phyloP scores from a whole-genome alignment of 2,888 invertebrate species.

The Bembecia ichneumoniformis region DNA sequence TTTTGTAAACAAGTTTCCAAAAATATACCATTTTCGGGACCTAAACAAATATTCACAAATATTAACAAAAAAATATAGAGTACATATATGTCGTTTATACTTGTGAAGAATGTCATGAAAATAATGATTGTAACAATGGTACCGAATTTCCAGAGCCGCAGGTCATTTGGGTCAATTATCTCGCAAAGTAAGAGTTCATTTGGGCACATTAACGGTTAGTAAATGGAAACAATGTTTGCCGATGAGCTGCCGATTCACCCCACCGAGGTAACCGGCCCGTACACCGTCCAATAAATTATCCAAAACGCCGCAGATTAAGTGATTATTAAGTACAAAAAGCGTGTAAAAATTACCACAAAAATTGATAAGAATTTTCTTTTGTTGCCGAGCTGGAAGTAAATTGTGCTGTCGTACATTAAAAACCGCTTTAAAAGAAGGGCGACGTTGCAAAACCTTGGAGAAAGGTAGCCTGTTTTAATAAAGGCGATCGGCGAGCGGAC shows the following conservation, averaged over 20 bases:
- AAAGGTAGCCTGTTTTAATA: constrained; percentile 63
- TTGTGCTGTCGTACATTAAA: constrained; percentile 32
- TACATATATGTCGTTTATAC: no score
- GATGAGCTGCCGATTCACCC: constrained; percentile 27
- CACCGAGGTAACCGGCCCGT: constrained; percentile 16
- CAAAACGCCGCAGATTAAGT: constrained; percentile 45
- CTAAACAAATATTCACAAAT: no score
- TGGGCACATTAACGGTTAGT: constrained; percentile 29
- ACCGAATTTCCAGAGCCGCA: no score
- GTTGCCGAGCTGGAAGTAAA: constrained; percentile 34
- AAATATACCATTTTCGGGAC: no score
- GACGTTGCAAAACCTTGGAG: constrained; percentile 59
- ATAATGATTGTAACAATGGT: no score
- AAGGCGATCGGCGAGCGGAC: constrained; percentile 54
- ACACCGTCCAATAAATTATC: constrained; percentile 32
- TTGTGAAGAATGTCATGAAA: constrained; percentile 7
- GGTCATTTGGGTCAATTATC: constrained; percentile 26
- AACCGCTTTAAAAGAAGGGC: constrained; percentile 53
- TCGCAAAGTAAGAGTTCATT: constrained; percentile 27
- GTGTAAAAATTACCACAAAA: constrained; percentile 38
- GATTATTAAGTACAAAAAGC: constrained; percentile 43
- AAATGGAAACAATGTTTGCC: constrained; percentile 25
- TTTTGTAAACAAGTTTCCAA: no score
- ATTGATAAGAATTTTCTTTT: constrained; percentile 50
- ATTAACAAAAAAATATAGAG: no score